phyloP scores from a whole-genome alignment of 2,797 vertebrate species.

The Rhabdophis nuchalis region DNA sequence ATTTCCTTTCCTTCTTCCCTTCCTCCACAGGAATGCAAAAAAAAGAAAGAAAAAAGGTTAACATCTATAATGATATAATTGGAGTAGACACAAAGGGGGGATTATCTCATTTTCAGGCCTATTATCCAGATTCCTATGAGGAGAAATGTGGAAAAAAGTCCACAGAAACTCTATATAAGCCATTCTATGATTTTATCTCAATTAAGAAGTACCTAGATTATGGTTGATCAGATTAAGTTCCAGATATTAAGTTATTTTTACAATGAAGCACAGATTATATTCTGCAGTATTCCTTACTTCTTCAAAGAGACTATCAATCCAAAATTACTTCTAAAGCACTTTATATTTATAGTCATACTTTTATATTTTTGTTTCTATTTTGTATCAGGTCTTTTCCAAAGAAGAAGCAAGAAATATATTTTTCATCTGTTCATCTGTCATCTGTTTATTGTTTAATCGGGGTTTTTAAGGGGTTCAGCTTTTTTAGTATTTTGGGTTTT shows the following conservation, averaged over 20 bases:
- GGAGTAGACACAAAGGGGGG: not conserved
- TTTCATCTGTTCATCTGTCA: too few species aligned
- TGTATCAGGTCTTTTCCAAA: not conserved
- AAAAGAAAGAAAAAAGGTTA: not conserved
- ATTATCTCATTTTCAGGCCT: not conserved
- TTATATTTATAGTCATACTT: not conserved
- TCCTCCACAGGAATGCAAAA: not conserved
- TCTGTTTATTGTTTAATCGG: too few species aligned
- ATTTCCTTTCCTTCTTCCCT: not conserved
- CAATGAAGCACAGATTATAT: not conserved
- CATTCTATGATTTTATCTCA: not conserved
- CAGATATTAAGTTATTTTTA: not conserved
- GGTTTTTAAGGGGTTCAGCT: too few species aligned
- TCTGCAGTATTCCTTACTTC: not conserved
- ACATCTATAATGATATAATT: not conserved
- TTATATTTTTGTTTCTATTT: not conserved
- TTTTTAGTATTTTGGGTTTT: too few species aligned
- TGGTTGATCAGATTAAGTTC: not conserved
- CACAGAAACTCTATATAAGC: not conserved
- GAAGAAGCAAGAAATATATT: not conserved
- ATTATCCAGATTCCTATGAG: not conserved
- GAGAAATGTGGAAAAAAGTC: not conserved
- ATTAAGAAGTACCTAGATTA: not conserved
- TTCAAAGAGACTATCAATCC: not conserved
- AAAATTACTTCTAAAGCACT: not conserved